Evolutionary conservation across 2,888 invertebrate genomes (phyloP).

Genomic region (Tetheella fluctuosa): DNA sequence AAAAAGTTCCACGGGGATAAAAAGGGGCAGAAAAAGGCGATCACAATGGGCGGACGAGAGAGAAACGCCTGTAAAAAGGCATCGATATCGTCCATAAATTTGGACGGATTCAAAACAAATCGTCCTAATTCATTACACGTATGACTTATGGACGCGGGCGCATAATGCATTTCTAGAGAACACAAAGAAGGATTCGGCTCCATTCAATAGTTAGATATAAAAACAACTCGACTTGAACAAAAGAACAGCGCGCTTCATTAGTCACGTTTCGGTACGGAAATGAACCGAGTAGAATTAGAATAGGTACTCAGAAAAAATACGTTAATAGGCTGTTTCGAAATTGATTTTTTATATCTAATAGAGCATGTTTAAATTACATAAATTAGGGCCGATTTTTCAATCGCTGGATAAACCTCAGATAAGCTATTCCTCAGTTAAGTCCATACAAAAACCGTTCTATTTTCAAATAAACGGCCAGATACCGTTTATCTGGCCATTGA

Average conservation of each 20-base stretch:
- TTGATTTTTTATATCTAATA: conserved; percentile 46
- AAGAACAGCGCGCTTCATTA: conserved; percentile 70
- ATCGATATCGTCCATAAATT: conserved; percentile 81
- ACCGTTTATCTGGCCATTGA: too few relatives aligned
- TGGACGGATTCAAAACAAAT: conserved; percentile 83
- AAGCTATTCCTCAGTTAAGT: too few relatives aligned
- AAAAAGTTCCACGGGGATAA: conserved; percentile 67
- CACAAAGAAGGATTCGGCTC: conserved; percentile 61
- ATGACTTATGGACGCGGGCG: conserved; percentile 78
- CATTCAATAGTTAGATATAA: conserved; percentile 56
- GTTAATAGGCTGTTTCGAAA: conserved; percentile 41
- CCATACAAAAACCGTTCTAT: too few relatives aligned
- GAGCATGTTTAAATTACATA: conserved; percentile 41
- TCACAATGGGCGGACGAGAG: conserved; percentile 78
- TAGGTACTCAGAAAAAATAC: conserved; percentile 23
- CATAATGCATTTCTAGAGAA: conserved; percentile 76
- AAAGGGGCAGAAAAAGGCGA: conserved; percentile 77
- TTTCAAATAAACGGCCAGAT: too few relatives aligned
- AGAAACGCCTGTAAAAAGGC: conserved; percentile 80
- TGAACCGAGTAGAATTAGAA: conserved; percentile 40
- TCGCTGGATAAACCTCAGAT: too few relatives aligned
- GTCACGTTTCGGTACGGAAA: conserved; percentile 63
- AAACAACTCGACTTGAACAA: conserved; percentile 62
- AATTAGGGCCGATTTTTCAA: too few relatives aligned
- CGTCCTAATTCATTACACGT: conserved; percentile 83